Evolutionary conservation across 2,797 vertebrate genomes (phyloP).

Genomic region (Eutrigla gurnardus): DNA sequence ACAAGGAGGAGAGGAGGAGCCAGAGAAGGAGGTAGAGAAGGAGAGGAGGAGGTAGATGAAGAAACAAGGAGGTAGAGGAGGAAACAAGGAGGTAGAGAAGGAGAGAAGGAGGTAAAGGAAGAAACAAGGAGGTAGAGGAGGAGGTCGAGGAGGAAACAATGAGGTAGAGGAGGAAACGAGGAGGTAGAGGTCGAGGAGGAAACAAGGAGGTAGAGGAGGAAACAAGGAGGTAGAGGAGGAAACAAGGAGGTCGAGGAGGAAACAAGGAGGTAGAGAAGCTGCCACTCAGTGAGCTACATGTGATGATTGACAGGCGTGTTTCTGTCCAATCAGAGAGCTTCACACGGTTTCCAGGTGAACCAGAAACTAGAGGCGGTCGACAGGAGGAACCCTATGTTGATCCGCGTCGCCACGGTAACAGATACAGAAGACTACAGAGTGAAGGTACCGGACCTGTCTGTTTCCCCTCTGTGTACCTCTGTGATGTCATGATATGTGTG

Average conservation of each 20-base stretch:
- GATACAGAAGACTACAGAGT: constrained; percentile 81
- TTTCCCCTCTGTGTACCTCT: neutral
- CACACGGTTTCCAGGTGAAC: constrained; percentile 80
- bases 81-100: no score
- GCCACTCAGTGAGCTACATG: constrained; percentile 1
- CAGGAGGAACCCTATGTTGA: constrained; percentile 82
- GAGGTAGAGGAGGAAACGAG: no score
- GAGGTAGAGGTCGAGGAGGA: no score
- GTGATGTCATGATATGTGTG: neutral
- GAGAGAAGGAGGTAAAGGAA: no score
- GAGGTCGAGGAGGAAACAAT: neutral
- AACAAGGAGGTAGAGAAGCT: neutral
- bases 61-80: no score
- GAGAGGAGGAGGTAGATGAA: neutral
- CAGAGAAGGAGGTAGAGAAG: neutral
- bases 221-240: neutral
- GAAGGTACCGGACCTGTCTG: constrained; percentile 73
- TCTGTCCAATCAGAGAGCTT: constrained; percentile 76
- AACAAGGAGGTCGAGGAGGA: no score
- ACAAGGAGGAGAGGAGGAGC: neutral
- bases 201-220: neutral
- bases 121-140: neutral
- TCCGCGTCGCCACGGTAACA: constrained; percentile 79
- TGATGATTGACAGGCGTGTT: constrained; percentile 25
- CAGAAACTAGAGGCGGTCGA: constrained; percentile 83